A percentile compares a stretch with the other conserved stretches of the same genome.
These are phyloP conservation scores for Percopsis omiscomaycus DNA, from an alignment of 2,797 vertebrate genomes.

Conservation along the genomic window DNA sequence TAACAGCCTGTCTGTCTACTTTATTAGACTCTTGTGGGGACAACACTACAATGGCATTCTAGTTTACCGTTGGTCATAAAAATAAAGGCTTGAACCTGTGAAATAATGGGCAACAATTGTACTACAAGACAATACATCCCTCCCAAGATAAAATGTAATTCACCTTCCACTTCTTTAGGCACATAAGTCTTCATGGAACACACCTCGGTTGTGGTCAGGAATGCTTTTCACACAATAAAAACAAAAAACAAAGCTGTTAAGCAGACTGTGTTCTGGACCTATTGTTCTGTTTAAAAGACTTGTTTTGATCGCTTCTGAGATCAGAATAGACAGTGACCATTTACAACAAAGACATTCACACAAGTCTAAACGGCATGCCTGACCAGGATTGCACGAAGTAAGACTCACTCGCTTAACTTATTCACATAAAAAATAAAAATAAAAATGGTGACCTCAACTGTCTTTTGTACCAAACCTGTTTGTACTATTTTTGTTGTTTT, in stretches of 20 bases:
- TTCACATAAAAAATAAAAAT: conserved; percentile 33
- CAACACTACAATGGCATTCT: conserved; percentile 68
- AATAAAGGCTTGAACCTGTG: conserved; percentile 61
- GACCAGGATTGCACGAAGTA: conserved; percentile 42
- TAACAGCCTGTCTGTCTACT: conserved; percentile 63
- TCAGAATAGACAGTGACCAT: conserved; percentile 40
- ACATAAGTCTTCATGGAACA: conserved; percentile 74
- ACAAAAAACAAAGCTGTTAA: conserved; percentile 37
- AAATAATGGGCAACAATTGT: conserved; percentile 48
- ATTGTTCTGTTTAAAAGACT: conserved; percentile 44
- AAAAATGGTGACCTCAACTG: conserved; percentile 38
- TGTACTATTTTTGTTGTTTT: conserved; percentile 16
- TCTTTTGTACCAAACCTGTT: conserved; percentile 42
- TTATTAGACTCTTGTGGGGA: conserved; percentile 43
- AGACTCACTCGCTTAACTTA: conserved; percentile 26
- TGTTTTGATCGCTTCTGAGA: conserved; percentile 42
- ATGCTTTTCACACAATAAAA: conserved; percentile 64
- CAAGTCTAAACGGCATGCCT: conserved; percentile 50
- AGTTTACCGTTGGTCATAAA: conserved; percentile 62
- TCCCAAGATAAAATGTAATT: conserved; percentile 36
- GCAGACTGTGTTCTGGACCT: conserved; percentile 40
- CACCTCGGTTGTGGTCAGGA: conserved; percentile 68
- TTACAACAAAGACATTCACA: conserved; percentile 38
- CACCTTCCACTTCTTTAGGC: conserved; percentile 73
- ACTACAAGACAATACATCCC: conserved; percentile 45